Base-by-base conservation (phyloP, 2,888 invertebrate species). In the Leptogaster cylindrica region DNA sequence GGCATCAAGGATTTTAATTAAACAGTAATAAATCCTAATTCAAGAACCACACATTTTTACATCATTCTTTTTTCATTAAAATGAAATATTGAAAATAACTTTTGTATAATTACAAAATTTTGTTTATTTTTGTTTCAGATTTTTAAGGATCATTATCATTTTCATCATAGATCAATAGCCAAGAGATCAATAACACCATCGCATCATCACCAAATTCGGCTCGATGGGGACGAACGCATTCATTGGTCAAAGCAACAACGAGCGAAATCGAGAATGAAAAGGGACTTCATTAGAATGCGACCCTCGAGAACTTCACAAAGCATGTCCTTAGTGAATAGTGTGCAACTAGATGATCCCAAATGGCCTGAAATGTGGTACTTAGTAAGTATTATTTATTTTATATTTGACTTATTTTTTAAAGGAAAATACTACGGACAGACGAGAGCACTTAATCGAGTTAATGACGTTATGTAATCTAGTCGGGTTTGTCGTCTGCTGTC, bases 291-390 rank as follows among this genome's bases (percentile, higher is more conserved):
- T 72, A 79, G 84, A n/a, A 80, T 84, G 76, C 82, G 78, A 71
- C 79, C 75, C 20, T 76, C 78, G 2, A 76, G 78, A 27, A 79
- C 77, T 18, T 69, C 73, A 39, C 64, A 70, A 41, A 70, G 78
- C 12, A 73, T 72, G 44, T 78, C 78, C 7, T 72, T 74, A 67
- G 77, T 77, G 25, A 77, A 77, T 68, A 73, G 75, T 36, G 74
- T 78, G 73, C 82, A 84, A 71, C 84, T 93, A 72, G 91, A 91
- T 77, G 97, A 97, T 83, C 93, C 92, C 28, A 90, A 92, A 82
- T 97, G 97, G 97, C 87, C 90, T 31, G 89, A 89, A 74, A 96
- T 95, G 95, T 97, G 97, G 97, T 97, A 97, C 83, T 84, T 97
- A 88, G 96, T 96, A 84, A 89, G 93, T 89, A 12, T n/a, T n/a